Evolutionary conservation across 35 echinoderm and acorn worm species (phyloP).

Genomic region (Holothuria glaberrima): DNA sequence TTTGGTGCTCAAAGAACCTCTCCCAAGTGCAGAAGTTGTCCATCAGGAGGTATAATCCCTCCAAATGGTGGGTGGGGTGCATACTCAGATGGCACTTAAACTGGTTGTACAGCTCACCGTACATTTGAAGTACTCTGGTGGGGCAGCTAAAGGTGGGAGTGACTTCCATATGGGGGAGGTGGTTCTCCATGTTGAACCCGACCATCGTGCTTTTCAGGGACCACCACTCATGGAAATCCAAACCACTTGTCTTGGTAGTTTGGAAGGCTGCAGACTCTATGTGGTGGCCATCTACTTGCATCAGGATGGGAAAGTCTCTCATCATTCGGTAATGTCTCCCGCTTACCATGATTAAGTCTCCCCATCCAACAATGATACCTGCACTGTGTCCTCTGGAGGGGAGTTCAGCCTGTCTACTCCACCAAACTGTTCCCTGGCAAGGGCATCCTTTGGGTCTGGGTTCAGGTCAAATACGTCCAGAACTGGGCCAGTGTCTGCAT

Average conservation of each 20-base stretch:
- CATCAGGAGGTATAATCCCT: not conserved
- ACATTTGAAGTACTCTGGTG: not conserved
- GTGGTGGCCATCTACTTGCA: not conserved
- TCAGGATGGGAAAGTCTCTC: not conserved
- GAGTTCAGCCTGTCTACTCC: not conserved
- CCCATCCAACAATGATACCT: not conserved
- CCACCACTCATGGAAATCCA: slow-evolving; percentile 1
- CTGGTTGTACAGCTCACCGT: not conserved
- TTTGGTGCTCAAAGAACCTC: not conserved
- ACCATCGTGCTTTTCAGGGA: not conserved
- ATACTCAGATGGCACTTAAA: not conserved
- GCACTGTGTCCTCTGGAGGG: not conserved
- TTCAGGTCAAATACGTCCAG: not conserved
- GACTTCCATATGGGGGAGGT: not conserved
- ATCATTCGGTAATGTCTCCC: not conserved
- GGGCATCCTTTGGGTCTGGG: not conserved
- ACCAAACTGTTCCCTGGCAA: not conserved
- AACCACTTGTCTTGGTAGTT: not conserved
- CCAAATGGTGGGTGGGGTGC: not conserved
- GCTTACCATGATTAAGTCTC: not conserved
- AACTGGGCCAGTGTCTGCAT: not conserved
- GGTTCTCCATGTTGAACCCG: not conserved
- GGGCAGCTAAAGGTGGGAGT: not conserved
- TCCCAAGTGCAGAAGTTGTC: not conserved
- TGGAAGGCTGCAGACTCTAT: not conserved